phyloP scores from a whole-genome alignment of 2,797 vertebrate genomes.

The Spinibarbus caldwelli region DNA sequence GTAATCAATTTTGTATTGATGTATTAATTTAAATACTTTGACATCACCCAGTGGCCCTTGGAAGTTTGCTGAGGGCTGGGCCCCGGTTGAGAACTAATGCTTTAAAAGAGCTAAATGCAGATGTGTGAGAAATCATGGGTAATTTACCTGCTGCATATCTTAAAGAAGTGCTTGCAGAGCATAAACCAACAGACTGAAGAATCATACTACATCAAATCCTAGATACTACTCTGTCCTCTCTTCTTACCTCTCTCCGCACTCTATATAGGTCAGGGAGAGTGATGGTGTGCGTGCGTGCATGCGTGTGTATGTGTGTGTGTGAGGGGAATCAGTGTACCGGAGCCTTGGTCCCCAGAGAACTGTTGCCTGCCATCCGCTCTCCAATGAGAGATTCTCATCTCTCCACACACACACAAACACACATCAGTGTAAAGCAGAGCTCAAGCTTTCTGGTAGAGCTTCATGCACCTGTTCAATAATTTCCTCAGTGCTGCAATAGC shows the following conservation, averaged over 20 bases:
- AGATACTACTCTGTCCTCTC: conserved; percentile 51
- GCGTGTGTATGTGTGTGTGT: conserved; percentile 42
- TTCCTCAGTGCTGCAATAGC: conserved; percentile 8
- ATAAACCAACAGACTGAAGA: not conserved
- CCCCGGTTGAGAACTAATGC: not conserved
- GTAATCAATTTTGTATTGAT: not conserved
- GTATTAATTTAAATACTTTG: not conserved
- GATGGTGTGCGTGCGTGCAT: conserved; percentile 22
- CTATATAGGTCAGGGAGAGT: conserved; percentile 62
- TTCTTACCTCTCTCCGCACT: conserved; percentile 34
- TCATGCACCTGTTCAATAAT: conserved; percentile 50
- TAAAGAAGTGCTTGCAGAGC: not conserved
- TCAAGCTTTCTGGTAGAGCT: conserved; percentile 40
- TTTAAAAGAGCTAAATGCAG: not conserved
- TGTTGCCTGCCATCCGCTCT: conserved; percentile 58
- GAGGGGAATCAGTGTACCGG: conserved; percentile 53
- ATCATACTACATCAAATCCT: conserved; percentile 48
- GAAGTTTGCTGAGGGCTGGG: not conserved
- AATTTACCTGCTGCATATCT: conserved; percentile 8
- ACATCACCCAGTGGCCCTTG: too few relatives aligned
- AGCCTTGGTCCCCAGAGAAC: conserved; percentile 57
- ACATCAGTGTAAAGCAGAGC: conserved; percentile 29
- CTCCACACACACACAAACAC: conserved; percentile 25
- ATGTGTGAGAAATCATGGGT: not conserved
- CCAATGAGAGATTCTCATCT: conserved; percentile 58